Conservation (phyloP, 2,113 vertebrate genomes). For the Candoia aspera region DNA sequence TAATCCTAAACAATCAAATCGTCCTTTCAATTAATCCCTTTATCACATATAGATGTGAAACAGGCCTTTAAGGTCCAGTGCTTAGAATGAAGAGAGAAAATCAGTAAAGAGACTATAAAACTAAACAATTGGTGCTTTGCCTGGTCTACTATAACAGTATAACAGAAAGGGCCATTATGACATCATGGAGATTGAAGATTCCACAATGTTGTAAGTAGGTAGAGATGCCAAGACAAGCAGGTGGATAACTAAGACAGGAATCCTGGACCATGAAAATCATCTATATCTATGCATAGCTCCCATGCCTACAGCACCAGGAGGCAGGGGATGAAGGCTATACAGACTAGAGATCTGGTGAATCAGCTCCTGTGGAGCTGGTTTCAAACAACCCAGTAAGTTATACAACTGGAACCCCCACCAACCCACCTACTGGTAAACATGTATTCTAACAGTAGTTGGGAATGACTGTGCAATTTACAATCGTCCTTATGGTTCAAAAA, state of each 20-base stretch:
- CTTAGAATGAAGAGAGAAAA: not conserved
- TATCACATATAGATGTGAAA: not conserved
- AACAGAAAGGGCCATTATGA: constrained; percentile 19
- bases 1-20: not conserved
- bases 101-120: not conserved
- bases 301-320: not conserved
- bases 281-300: not conserved
- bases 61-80: not conserved
- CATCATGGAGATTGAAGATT: constrained; percentile 3
- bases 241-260: not conserved
- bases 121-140: not conserved
- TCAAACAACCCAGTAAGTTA: constrained; percentile 17
- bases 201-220: not conserved
- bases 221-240: not conserved
- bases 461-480: no score
- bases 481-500: not conserved
- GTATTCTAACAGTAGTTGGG: not conserved
- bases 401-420: not conserved
- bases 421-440: not conserved
- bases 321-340: constrained; percentile 15
- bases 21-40: not conserved
- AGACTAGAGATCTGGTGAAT: not conserved
- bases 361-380: constrained; percentile 29
- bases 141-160: not conserved
- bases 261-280: not conserved